phyloP scores from a whole-genome alignment of 2,113 vertebrate species.

The Heterotis niloticus region DNA sequence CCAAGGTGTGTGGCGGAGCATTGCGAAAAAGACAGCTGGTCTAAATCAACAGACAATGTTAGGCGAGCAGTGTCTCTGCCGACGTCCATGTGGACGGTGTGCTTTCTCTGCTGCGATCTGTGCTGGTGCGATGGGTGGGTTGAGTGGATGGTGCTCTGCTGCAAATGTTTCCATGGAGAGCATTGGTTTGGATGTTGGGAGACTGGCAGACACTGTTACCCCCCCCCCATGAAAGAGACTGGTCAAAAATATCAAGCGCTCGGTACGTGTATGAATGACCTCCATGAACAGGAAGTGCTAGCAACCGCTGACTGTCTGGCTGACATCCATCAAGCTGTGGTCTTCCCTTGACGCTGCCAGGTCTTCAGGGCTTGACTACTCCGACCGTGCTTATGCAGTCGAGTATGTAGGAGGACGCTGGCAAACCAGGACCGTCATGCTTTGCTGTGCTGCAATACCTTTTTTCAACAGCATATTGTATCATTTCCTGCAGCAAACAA shows the following conservation, averaged over 20 bases:
- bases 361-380: not conserved
- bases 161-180: conserved; percentile 35
- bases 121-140: not conserved
- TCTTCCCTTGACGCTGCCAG: not conserved
- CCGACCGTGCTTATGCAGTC: not conserved
- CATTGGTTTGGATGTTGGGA: conserved; percentile 48
- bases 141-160: conserved; percentile 18
- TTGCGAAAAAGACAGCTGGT: not conserved
- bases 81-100: not conserved
- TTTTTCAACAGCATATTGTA: not conserved
- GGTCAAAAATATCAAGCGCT: too few species aligned
- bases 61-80: not conserved
- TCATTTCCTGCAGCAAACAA: not conserved
- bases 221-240: not conserved
- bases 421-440: not conserved
- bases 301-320: too few species aligned
- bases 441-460: not conserved
- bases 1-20: not conserved
- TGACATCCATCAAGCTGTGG: not conserved
- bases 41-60: not conserved
- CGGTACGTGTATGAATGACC: too few species aligned
- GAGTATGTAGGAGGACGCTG: conserved; percentile 7
- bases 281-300: too few species aligned
- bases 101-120: not conserved
- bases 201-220: conserved; percentile 14